phyloP scores from a whole-genome alignment of 2,888 invertebrate genomes.

The Cheilosia variabilis region DNA sequence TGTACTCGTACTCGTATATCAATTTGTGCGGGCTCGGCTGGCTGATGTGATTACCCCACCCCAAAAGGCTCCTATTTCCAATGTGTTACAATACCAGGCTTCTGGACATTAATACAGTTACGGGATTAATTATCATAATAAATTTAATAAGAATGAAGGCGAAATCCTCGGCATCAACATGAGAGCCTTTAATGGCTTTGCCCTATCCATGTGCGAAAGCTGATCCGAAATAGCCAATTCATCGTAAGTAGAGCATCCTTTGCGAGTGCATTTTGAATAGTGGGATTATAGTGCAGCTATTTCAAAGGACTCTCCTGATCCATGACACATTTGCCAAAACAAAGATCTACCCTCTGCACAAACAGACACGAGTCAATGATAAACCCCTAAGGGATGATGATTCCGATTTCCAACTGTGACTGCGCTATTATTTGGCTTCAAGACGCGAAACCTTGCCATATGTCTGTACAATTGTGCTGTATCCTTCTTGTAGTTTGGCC shows the following conservation, averaged over 20 bases:
- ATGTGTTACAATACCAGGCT: slow-evolving; percentile 44
- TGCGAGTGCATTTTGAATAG: neutral
- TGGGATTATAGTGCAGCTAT: too few relatives aligned
- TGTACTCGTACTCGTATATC: slow-evolving; percentile 18
- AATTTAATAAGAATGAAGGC: slow-evolving; percentile 66
- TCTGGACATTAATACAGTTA: slow-evolving; percentile 63
- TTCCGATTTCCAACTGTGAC: neutral
- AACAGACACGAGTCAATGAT: neutral
- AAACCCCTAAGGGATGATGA: slow-evolving; percentile 3
- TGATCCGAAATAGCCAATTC: slow-evolving; percentile 12
- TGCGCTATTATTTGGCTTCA: slow-evolving; percentile 3
- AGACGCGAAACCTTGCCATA: slow-evolving; percentile 33
- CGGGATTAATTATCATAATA: slow-evolving; percentile 72
- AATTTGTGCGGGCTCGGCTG: slow-evolving; percentile 20
- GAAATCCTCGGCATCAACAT: slow-evolving; percentile 50
- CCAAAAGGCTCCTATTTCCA: slow-evolving; percentile 58
- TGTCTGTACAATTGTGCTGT: slow-evolving; percentile 21
- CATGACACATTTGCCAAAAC: slow-evolving; percentile 25
- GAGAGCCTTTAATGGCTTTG: slow-evolving; percentile 33
- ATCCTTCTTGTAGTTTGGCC: slow-evolving; percentile 13
- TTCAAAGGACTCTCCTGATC: neutral
- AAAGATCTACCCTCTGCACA: slow-evolving; percentile 1
- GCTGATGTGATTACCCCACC: slow-evolving; percentile 20
- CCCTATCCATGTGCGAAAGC: neutral
- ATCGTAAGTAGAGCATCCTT: neutral